phyloP scores from a whole-genome alignment of 2,113 vertebrate genomes.

The Nesoenas mayeri region DNA sequence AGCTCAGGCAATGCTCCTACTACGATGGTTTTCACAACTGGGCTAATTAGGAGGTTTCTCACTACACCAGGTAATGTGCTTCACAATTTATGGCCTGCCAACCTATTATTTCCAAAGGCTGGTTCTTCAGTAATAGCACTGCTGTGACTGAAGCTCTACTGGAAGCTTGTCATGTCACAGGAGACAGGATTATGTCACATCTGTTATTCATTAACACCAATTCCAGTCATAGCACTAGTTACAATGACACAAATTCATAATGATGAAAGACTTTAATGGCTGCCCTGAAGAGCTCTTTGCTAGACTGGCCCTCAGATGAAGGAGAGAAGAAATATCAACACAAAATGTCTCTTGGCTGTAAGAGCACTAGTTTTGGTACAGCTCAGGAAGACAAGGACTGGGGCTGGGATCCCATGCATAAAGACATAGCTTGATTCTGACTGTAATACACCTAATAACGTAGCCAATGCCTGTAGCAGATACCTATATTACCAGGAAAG shows the following conservation, averaged over 20 bases:
- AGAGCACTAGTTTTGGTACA: neutral
- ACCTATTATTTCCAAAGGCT: neutral
- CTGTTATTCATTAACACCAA: neutral
- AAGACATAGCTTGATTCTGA: neutral
- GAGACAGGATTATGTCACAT: neutral
- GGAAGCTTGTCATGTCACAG: neutral
- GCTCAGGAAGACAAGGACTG: neutral
- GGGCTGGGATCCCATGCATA: neutral
- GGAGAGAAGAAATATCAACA: neutral
- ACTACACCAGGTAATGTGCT: neutral
- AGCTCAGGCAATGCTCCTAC: neutral
- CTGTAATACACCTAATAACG: neutral
- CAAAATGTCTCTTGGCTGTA: neutral
- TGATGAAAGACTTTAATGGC: neutral
- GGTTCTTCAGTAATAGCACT: neutral
- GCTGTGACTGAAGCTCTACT: neutral
- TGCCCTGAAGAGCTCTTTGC: neutral
- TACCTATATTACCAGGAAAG: neutral
- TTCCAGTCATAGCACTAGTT: neutral
- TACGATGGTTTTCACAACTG: neutral
- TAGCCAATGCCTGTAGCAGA: neutral
- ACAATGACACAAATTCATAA: neutral
- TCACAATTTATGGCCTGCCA: slow-evolving; percentile 7
- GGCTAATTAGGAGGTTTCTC: neutral
- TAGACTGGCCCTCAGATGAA: neutral